Evolutionary conservation across 2,888 invertebrate species (phyloP).

Genomic region (Cecidostiba fungosa): DNA sequence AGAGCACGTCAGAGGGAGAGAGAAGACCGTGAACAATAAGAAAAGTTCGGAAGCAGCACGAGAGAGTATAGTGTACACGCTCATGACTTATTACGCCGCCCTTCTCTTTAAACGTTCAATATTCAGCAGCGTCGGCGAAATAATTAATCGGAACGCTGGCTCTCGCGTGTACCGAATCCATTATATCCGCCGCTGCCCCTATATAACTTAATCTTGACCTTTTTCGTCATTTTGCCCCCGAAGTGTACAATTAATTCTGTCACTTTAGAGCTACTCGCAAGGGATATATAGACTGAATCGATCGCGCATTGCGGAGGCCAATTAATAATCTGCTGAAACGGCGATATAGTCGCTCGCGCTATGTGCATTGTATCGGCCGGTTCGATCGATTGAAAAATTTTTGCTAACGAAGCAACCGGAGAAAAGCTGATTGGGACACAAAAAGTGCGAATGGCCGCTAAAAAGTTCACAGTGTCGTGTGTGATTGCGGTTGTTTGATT

Average conservation of each 20-base stretch:
- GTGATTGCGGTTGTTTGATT: not conserved
- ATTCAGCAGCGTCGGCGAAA: constrained; percentile 5
- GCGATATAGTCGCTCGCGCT: not conserved
- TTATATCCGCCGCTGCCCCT: not conserved
- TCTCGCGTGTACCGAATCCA: not conserved
- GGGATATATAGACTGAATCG: not conserved
- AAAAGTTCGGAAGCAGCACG: not conserved
- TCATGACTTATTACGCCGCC: constrained; percentile 8
- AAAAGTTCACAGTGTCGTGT: not conserved
- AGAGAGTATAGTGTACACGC: not conserved
- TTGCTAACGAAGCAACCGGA: not conserved
- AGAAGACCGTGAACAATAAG: not conserved
- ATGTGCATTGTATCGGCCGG: not conserved
- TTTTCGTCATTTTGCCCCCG: not conserved
- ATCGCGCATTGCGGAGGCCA: not conserved
- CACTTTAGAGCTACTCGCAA: not conserved
- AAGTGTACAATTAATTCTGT: constrained; percentile 4
- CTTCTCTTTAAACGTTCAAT: constrained; percentile 24
- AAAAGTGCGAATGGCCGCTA: not conserved
- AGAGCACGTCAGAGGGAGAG: not conserved
- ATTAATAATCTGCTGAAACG: constrained; percentile 7
- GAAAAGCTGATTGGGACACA: not conserved
- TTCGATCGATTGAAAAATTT: not conserved
- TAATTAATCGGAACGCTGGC: not conserved
- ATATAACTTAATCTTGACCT: not conserved